These are phyloP conservation scores for Cryptotis parvus DNA, from an alignment of 2,113 vertebrate genomes.

Conservation along the genomic window DNA sequence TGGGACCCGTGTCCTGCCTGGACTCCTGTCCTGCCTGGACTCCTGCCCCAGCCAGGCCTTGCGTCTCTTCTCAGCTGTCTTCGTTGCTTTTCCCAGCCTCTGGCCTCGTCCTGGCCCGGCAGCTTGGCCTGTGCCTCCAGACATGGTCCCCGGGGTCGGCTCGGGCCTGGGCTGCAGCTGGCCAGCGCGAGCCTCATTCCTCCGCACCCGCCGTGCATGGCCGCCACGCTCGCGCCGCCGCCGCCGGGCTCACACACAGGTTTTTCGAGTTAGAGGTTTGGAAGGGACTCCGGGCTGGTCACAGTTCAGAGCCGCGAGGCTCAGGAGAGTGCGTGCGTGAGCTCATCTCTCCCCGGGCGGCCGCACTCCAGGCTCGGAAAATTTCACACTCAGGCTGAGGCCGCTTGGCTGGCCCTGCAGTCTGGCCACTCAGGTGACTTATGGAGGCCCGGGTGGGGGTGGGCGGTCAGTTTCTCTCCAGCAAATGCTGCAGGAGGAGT, in stretches of 20 bases:
- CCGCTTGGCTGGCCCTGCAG: slow-evolving; percentile 12
- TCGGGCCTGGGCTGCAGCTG: slow-evolving; percentile 7
- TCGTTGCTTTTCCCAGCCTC: background rate
- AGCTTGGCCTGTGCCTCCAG: background rate
- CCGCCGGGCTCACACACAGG: slow-evolving; percentile 42
- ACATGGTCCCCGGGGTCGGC: background rate
- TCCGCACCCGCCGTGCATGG: slow-evolving; percentile 59
- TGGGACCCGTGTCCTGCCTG: too few species aligned
- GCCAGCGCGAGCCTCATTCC: slow-evolving; percentile 61
- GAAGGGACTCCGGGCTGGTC: slow-evolving; percentile 12
- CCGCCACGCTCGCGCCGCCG: background rate
- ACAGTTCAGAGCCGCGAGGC: slow-evolving; percentile 29
- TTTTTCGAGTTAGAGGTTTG: slow-evolving; percentile 75
- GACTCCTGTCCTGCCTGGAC: too few species aligned
- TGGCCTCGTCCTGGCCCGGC: slow-evolving; percentile 14
- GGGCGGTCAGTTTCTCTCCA: background rate
- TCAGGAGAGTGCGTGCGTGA: slow-evolving; percentile 52
- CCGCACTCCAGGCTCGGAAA: slow-evolving; percentile 12
- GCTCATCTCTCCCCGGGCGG: slow-evolving; percentile 70
- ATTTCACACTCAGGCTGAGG: slow-evolving; percentile 58
- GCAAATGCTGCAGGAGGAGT: background rate
- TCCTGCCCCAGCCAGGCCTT: background rate
- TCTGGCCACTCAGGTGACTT: slow-evolving; percentile 65
- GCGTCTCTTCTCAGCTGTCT: background rate
- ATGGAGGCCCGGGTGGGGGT: too few species aligned